Evolutionary conservation across 2,797 vertebrate genomes (phyloP).

Genomic region (Eulemur mongoz): DNA sequence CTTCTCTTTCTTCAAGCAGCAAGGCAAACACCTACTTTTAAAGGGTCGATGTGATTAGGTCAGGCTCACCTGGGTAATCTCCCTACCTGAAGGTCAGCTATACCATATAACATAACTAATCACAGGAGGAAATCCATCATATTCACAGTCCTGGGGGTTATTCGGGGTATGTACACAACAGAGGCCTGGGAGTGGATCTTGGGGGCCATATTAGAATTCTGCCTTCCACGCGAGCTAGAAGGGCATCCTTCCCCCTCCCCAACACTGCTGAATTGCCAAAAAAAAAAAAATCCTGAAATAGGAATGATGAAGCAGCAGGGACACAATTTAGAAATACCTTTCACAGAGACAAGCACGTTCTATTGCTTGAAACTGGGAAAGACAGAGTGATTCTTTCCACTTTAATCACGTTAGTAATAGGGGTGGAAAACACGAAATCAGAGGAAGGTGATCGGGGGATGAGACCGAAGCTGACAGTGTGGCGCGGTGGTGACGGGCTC

Average conservation of each 20-base stretch:
- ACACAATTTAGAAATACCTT: not conserved
- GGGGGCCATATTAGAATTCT: not conserved
- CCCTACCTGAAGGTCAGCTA: not conserved
- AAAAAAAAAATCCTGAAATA: not conserved
- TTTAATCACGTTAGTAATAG: not conserved
- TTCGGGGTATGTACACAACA: rapidly evolving
- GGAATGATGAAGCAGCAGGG: not conserved
- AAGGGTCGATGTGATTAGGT: not conserved
- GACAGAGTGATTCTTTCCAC: not conserved
- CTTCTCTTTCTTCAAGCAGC: not conserved
- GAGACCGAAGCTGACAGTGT: not conserved
- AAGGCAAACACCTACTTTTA: not conserved
- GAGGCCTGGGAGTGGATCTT: not conserved
- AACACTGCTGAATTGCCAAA: not conserved
- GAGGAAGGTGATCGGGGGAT: not conserved
- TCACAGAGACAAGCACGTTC: not conserved
- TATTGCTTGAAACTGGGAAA: not conserved
- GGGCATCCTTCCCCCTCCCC: not conserved
- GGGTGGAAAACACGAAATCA: not conserved
- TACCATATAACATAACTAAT: not conserved
- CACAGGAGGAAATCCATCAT: not conserved
- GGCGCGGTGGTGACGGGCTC: no score
- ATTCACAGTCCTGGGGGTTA: not conserved
- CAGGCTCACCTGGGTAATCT: not conserved
- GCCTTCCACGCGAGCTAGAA: not conserved